Conservation (phyloP, 2,797 vertebrate species). For the Molossus alvarezi region DNA sequence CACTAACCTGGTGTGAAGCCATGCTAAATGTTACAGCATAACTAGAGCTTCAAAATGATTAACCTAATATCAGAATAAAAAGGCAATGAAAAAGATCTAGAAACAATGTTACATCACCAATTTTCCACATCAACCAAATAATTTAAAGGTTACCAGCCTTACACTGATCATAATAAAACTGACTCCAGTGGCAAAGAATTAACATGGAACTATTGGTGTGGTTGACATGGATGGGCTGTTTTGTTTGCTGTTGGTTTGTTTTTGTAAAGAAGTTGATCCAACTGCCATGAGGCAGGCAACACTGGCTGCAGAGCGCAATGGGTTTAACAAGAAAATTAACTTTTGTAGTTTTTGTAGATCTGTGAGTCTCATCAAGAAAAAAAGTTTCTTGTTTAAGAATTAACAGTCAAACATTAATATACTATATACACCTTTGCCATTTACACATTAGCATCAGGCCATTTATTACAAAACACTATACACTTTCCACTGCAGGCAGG, state of each 20-base stretch:
- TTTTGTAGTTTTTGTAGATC: constrained; percentile 94
- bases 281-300: constrained; percentile 95
- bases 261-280: constrained; percentile 95
- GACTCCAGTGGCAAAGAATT: constrained; percentile 95
- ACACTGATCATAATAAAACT: constrained; percentile 95
- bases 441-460: constrained; percentile 99
- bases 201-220: constrained; percentile 95
- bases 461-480: constrained; percentile 98
- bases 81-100: constrained; percentile 98
- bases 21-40: constrained; percentile 99
- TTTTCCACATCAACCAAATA: constrained; percentile 98
- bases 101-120: constrained; percentile 98
- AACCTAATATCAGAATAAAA: constrained; percentile 97
- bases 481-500: constrained; percentile 97
- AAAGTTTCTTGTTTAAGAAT: constrained; percentile 96
- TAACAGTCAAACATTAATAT: constrained; percentile 99
- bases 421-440: constrained; percentile 99
- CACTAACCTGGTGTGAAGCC: constrained; percentile 99
- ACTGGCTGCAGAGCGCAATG: constrained; percentile 96
- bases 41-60: constrained; percentile 98
- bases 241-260: constrained; percentile 90
- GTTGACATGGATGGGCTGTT: constrained; percentile 93
- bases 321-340: constrained; percentile 95
- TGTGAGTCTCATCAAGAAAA: constrained; percentile 96
- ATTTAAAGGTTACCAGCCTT: constrained; percentile 96